Conservation (phyloP, 2,888 invertebrate species). For the Notodonta dromedarius region DNA sequence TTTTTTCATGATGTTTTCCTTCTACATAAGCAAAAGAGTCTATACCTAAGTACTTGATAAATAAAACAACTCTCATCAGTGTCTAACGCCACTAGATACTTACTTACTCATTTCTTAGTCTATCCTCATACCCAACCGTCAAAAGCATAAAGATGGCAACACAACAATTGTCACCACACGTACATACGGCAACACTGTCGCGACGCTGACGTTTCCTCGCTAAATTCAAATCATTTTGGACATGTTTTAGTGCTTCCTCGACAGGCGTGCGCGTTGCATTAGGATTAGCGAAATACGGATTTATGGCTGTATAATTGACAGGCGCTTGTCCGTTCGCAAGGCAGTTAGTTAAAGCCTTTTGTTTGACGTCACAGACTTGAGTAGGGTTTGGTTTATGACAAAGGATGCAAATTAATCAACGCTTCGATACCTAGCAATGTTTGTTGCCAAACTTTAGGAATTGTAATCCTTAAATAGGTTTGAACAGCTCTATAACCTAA, state of each 20-base stretch:
- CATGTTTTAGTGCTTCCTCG: conserved; percentile 56
- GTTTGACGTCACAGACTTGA: conserved; percentile 6
- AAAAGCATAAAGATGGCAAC: background rate
- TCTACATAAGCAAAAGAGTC: too few species aligned
- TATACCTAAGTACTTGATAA: too few species aligned
- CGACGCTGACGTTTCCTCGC: conserved; percentile 57
- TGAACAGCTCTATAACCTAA: too few species aligned
- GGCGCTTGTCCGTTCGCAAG: conserved; percentile 14
- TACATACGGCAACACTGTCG: conserved; percentile 30
- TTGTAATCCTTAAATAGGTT: background rate
- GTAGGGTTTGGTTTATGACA: conserved; percentile 5
- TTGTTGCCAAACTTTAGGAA: background rate
- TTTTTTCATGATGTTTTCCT: too few species aligned
- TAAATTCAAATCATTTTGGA: conserved; percentile 50
- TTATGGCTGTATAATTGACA: conserved; percentile 41
- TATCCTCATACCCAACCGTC: background rate
- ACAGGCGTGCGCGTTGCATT: conserved; percentile 35
- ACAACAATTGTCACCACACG: conserved; percentile 12
- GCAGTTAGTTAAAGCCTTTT: conserved; percentile 1
- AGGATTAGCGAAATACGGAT: conserved; percentile 41
- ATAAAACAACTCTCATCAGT: too few species aligned
- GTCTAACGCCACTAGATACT: too few species aligned
- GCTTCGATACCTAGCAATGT: background rate
- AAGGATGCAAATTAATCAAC: background rate
- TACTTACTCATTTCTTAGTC: background rate